Base-by-base conservation (phyloP, 2,888 invertebrate genomes). In the Lasioglossum figueresi region DNA sequence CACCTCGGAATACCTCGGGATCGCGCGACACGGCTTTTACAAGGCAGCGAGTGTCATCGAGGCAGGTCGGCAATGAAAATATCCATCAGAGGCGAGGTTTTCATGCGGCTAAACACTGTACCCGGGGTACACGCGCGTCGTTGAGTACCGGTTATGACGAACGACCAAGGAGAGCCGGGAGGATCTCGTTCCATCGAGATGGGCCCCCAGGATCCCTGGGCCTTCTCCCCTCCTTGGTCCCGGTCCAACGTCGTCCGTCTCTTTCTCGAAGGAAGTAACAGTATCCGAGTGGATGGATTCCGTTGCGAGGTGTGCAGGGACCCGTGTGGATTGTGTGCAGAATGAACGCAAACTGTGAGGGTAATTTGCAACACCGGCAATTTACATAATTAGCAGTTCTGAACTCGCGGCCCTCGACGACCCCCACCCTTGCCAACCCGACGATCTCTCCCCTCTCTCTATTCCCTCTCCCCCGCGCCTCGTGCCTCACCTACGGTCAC, bases 371-470 rank as follows among this genome's bases (percentile, higher is more conserved):
- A 95, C 94, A 95, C 94, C 93, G 93, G 93, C 94, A 95, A 95
- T 95, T 95, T 95, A 94, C 95, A 95, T 95, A 95, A 95, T 95
- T 95, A 95, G 95, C 94, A 94, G 95, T 94, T 94, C 94, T 93
- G 93, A 93, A 93, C 94, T 92, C 91, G 92, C 91, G 92, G 92
- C 91, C 93, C 88, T 92, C 90, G 88, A 92, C 90, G 84, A 85
- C 88, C 90, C 90, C 91, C 84, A 79, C 89, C 89, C 74, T 59
- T 43, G 70, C 63, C 63, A 31, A 31, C 37, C 81, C 81, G 87
- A 37, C 66, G 76, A 75, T 74, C 82, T 37, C 34, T 19, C 23
- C 2, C 66, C 8, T 72, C 63, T 52, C 40, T 43, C 86, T 77
- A 74, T 66, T 76, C 68, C 76, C 81, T 79, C 76, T 80, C 2